A percentile compares a stretch with the other conserved stretches of the same genome.
Conservation (phyloP, 2,888 invertebrate genomes). For the Parthenolecanium corni region DNA sequence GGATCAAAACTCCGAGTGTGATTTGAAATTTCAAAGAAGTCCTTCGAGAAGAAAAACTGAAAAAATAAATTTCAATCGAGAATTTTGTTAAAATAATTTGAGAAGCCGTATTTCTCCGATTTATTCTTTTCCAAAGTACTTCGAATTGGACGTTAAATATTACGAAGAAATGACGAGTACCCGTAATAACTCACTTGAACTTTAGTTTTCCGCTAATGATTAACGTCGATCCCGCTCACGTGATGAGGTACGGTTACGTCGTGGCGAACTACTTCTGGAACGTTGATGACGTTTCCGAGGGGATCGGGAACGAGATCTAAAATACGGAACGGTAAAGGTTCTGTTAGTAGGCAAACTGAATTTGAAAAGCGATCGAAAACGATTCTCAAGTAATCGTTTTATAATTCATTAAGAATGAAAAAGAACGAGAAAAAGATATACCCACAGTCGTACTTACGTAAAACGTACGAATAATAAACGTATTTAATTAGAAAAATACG, state of each 20-base stretch:
- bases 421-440: background rate
- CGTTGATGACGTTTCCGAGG: background rate
- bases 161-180: too few relatives aligned
- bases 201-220: background rate
- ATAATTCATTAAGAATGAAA: background rate
- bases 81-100: too few relatives aligned
- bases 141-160: too few relatives aligned
- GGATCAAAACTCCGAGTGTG: too few relatives aligned
- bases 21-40: too few relatives aligned
- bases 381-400: background rate
- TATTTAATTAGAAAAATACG: too few relatives aligned
- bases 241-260: background rate
- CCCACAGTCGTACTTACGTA: background rate
- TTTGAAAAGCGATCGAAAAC: background rate
- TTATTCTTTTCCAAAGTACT: too few relatives aligned
- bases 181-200: too few relatives aligned
- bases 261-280: background rate
- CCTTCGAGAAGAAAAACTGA: too few relatives aligned
- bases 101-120: too few relatives aligned
- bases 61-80: too few relatives aligned
- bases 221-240: background rate
- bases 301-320: constrained; percentile 1
- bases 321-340: too few relatives aligned
- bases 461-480: background rate
- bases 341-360: background rate